Percentiles rank a stretch among this genome's conserved stretches.
Conservation (phyloP, 2,797 vertebrate genomes). For the Ctenopoma kingsleyae region DNA sequence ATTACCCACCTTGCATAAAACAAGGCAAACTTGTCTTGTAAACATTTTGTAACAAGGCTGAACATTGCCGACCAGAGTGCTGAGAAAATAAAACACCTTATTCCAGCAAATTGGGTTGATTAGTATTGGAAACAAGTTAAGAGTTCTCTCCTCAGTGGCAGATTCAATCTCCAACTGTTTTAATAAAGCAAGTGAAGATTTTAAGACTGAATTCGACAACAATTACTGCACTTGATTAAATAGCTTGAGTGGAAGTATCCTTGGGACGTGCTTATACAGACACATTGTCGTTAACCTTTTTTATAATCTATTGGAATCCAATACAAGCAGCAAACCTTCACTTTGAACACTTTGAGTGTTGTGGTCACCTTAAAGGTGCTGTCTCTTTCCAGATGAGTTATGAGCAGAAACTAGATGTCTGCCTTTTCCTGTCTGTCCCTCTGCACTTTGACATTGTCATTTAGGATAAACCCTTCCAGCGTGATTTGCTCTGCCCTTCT, state of each 20-base stretch:
- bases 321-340: background rate
- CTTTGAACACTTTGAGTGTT: background rate
- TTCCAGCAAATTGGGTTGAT: conserved; percentile 10
- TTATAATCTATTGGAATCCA: background rate
- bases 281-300: background rate
- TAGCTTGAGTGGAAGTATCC: conserved; percentile 12
- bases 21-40: background rate
- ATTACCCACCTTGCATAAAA: background rate
- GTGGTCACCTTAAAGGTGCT: background rate
- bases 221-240: conserved; percentile 45
- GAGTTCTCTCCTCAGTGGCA: conserved; percentile 1
- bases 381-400: background rate
- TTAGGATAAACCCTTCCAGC: conserved; percentile 16
- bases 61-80: background rate
- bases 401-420: background rate
- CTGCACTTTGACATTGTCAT: conserved; percentile 24
- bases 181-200: conserved; percentile 43
- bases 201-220: conserved; percentile 22
- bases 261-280: conserved; percentile 1
- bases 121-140: conserved; percentile 17
- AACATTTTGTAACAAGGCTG: background rate
- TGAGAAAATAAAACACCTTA: conserved; percentile 4
- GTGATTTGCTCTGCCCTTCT: conserved; percentile 20
- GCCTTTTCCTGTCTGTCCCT: conserved; percentile 13
- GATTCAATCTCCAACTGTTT: conserved; percentile 12